A percentile compares a stretch with the other conserved stretches of the same genome.
These are phyloP conservation scores for Otocyon megalotis DNA, from an alignment of 2,113 vertebrate genomes.

Conservation along the genomic window DNA sequence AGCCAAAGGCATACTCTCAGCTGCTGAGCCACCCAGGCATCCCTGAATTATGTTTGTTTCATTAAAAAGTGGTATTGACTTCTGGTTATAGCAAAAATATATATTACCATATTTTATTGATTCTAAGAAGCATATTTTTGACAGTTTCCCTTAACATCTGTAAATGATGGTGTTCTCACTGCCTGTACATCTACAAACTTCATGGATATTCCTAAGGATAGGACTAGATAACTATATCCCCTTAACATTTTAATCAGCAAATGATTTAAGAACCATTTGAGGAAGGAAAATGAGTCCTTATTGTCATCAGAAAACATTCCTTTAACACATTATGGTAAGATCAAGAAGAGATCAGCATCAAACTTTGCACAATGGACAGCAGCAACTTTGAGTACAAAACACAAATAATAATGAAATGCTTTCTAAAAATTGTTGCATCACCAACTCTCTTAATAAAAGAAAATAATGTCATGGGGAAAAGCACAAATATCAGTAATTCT, in stretches of 20 bases:
- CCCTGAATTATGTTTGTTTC: not conserved
- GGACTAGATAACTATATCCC: not conserved
- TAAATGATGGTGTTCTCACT: not conserved
- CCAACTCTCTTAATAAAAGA: not conserved
- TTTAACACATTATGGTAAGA: not conserved
- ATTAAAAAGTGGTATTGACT: not conserved
- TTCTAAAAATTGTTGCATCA: not conserved
- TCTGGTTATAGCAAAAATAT: not conserved
- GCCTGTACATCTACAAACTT: not conserved
- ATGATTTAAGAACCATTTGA: not conserved
- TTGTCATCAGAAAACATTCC: not conserved
- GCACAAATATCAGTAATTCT: not conserved
- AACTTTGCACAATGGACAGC: not conserved
- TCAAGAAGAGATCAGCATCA: not conserved
- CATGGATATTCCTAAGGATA: not conserved
- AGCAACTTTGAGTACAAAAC: not conserved
- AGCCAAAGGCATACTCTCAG: too few species aligned
- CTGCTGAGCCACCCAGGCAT: too few species aligned
- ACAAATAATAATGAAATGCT: not conserved
- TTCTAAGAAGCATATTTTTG: not conserved
- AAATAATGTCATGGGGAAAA: not conserved
- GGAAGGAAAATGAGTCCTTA: not conserved
- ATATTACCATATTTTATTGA: not conserved
- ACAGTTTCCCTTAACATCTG: not conserved
- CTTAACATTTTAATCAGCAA: not conserved